phyloP scores from a whole-genome alignment of 2,113 vertebrate genomes.

The Sphyrna mokarran region DNA sequence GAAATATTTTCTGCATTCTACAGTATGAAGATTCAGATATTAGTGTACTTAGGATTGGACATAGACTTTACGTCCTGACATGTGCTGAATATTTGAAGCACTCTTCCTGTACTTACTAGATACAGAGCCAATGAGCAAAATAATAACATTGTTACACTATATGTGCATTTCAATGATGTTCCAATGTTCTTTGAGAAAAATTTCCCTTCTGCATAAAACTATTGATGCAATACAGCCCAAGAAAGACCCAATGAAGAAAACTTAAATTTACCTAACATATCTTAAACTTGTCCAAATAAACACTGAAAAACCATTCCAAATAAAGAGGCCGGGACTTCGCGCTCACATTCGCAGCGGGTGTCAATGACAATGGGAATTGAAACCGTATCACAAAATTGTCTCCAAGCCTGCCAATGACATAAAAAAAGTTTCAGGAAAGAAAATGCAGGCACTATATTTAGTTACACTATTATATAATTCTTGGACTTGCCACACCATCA shows the following conservation, averaged over 20 bases:
- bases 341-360: no score
- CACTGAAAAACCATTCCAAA: no score
- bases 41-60: neutral
- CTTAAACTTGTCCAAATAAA: no score
- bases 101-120: neutral
- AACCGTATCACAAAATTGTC: no score
- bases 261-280: no score
- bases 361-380: no score
- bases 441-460: no score
- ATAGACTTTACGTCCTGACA: neutral
- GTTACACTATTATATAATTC: no score
- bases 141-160: neutral
- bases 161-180: neutral
- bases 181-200: neutral
- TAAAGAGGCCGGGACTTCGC: no score
- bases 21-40: neutral
- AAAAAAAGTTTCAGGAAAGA: no score
- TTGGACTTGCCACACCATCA: no score
- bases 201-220: neutral
- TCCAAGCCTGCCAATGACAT: no score
- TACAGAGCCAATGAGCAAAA: neutral
- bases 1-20: neutral
- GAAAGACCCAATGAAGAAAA: neutral
- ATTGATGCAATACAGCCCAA: neutral
- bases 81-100: neutral